Evolutionary conservation across 1,140 invertebrate species (phyloP).

Genomic region (Elymnias hypermnestra): DNA sequence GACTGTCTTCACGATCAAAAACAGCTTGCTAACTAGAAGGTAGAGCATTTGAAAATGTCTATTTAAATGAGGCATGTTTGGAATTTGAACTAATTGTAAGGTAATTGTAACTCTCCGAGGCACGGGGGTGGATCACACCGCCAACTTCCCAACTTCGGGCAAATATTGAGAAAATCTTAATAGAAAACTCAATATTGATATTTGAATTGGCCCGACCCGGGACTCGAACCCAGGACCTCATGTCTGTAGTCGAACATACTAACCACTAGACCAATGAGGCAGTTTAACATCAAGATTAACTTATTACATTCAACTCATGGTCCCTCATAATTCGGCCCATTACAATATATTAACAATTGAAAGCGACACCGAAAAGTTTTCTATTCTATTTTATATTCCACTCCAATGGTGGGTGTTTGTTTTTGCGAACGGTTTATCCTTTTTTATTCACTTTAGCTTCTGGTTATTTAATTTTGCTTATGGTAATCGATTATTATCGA

Average conservation of each 20-base stretch:
- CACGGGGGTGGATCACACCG: no score
- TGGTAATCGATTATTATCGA: background rate
- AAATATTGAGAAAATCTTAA: no score
- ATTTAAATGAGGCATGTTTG: background rate
- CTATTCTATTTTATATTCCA: conserved; percentile 18
- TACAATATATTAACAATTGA: conserved; percentile 13
- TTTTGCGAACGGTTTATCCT: background rate
- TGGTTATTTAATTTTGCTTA: conserved; percentile 25
- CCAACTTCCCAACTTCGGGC: no score
- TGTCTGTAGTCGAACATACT: no score
- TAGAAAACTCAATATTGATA: no score
- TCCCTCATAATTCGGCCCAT: background rate
- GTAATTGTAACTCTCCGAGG: background rate
- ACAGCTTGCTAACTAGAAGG: no score
- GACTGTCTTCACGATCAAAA: no score
- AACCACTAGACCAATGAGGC: no score
- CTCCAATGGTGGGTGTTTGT: conserved; percentile 1
- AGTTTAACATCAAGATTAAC: background rate
- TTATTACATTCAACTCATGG: background rate
- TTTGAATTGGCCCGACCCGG: no score
- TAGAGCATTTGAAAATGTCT: no score
- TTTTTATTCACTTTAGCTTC: conserved; percentile 1
- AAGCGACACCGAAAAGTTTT: conserved; percentile 16
- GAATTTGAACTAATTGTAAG: background rate
- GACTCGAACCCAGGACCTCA: no score